A percentile compares a stretch with the other conserved stretches of the same genome.
Evolutionary conservation across 2,888 invertebrate species (phyloP).

Genomic region (Epinotia nisella): DNA sequence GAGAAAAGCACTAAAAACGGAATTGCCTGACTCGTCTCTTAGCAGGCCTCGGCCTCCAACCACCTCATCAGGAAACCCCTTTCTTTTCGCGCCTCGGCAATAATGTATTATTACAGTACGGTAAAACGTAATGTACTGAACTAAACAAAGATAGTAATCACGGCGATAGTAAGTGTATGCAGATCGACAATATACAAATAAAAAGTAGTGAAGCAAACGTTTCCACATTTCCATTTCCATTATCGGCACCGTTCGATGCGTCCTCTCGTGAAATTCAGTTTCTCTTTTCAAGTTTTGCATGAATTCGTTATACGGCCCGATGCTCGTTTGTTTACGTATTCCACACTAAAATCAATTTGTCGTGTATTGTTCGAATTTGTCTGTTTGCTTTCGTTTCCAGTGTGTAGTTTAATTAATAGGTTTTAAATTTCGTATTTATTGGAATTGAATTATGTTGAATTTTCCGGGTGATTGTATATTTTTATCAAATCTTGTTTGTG

Average conservation of each 20-base stretch:
- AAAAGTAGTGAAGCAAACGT: conserved; percentile 9
- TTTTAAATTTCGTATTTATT: conserved; percentile 4
- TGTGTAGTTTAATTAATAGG: conserved; percentile 3
- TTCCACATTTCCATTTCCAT: conserved; percentile 16
- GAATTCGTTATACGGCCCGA: conserved; percentile 30
- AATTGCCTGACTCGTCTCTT: too few species aligned
- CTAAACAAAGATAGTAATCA: background rate
- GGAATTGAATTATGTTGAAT: background rate
- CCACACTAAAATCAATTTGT: conserved; percentile 28
- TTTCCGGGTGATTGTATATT: background rate
- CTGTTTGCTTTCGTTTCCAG: conserved; percentile 7
- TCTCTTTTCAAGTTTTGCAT: conserved; percentile 27
- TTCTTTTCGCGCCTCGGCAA: too few species aligned
- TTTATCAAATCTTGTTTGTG: background rate
- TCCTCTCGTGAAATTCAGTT: conserved; percentile 21
- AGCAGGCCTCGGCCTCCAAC: too few species aligned
- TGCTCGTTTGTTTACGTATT: conserved; percentile 29
- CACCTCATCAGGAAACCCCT: too few species aligned
- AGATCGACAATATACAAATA: background rate
- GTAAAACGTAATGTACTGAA: too few species aligned
- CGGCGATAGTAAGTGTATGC: background rate
- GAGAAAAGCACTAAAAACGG: too few species aligned
- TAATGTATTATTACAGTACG: too few species aligned
- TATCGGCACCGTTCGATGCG: conserved; percentile 2
- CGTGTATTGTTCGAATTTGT: conserved; percentile 18